Base-by-base conservation (phyloP, 1,140 invertebrate genomes). In the Sarcophaga bullata region DNA sequence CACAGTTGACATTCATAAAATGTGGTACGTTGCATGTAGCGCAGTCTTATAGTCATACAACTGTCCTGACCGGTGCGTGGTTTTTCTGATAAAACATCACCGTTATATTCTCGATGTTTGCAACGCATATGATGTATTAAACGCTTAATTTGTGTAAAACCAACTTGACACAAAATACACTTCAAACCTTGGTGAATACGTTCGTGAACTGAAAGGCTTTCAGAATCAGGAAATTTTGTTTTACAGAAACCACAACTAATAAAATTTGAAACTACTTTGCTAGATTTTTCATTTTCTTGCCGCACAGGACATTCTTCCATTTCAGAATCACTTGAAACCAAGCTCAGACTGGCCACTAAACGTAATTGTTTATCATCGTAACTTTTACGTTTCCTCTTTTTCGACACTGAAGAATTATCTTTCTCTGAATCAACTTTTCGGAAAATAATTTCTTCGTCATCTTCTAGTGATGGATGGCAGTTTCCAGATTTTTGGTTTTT, bases 1-100 rank as follows among this genome's bases (percentile, higher is more conserved):
- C 83, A 84, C 4, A 84, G 46, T 17, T 84, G 83, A 47, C 83
- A 84, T 80, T 84, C 83, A 37, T 84, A 84, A 80, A 72, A 84
- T 6, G 54, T 84, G 17, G 52, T 50, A 8, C 81, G 81, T 48
- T 82, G 83, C 81, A 82, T 80, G 19, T 82, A 84, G 6, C 81
- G 83, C 46, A 84, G 68, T 11, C 83, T 37, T 58, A 84, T 84
- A 8, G 83, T 84, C 83, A 84, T 84, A 13, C 80, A 81, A 17
- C 81, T 82, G 52, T 84, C 83, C 50, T 82, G 81, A 8, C 73
- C 25, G 50, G 54, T 49, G 15, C 81, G 81, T 6, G 83, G 75
- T 17, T 76, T 78, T 49, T 84, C 83, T 1, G 25, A 52, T 5
- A 84, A 58, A 13, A 48, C 68, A n/a, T 80, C 47, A 10, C 83